These are phyloP conservation scores for Chalcosyrphus nemorum DNA, from an alignment of 2,888 invertebrate species.

Conservation along the genomic window DNA sequence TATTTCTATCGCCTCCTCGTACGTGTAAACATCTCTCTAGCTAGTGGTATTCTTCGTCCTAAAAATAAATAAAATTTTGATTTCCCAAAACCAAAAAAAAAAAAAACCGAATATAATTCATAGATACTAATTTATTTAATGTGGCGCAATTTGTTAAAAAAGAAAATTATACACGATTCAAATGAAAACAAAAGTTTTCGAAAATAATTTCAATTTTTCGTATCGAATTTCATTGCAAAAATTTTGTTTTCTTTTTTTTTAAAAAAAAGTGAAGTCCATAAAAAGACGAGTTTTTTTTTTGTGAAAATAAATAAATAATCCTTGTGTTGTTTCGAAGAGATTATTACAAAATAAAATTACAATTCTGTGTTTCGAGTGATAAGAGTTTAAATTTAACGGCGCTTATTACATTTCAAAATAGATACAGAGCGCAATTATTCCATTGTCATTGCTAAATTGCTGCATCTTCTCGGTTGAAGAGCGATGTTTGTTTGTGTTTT, in stretches of 20 bases:
- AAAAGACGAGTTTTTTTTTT: neutral
- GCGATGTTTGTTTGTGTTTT: neutral
- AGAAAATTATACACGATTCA: conserved; percentile 14
- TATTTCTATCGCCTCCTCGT: conserved; percentile 25
- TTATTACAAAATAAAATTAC: conserved; percentile 22
- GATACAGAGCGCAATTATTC: conserved; percentile 37
- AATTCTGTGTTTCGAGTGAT: conserved; percentile 24
- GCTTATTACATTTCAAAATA: neutral
- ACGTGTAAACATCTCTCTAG: conserved; percentile 35
- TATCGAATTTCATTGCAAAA: conserved; percentile 38
- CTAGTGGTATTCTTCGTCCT: conserved; percentile 45
- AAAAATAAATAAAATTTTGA: conserved; percentile 59
- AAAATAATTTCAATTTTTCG: neutral
- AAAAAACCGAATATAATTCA: conserved; percentile 8
- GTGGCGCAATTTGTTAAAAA: conserved; percentile 53
- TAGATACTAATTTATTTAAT: neutral
- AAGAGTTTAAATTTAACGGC: conserved; percentile 6
- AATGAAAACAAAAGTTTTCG: conserved; percentile 16
- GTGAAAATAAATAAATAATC: neutral
- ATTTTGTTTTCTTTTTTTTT: no score
- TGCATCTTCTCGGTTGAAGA: neutral
- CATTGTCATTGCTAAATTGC: conserved; percentile 22
- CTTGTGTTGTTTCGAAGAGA: neutral
- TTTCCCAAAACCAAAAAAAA: no score
- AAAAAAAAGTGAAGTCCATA: neutral